Evolutionary conservation across 2,888 invertebrate species (phyloP).

Genomic region (Lycia hirtaria): DNA sequence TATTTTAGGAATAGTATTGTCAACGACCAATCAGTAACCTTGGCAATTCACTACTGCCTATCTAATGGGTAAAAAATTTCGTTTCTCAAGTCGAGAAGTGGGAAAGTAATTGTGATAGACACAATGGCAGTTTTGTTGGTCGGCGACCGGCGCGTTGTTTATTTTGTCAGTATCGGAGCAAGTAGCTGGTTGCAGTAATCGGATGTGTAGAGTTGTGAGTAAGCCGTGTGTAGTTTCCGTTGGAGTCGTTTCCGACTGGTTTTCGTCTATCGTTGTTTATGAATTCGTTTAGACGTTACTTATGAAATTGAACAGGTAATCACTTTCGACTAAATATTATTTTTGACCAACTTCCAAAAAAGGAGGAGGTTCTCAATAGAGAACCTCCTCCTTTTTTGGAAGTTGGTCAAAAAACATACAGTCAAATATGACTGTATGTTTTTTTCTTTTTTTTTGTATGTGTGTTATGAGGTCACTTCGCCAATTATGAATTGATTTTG

Average conservation of each 20-base stretch:
- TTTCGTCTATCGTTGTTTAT: neutral
- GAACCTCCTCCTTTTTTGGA: too few relatives aligned
- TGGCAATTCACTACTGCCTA: constrained; percentile 29
- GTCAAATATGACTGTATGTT: too few relatives aligned
- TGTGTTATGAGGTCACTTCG: too few relatives aligned
- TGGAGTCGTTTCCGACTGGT: neutral
- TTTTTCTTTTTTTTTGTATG: too few relatives aligned
- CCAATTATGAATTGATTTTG: too few relatives aligned
- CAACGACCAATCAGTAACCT: constrained; percentile 29
- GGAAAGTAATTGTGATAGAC: constrained; percentile 34
- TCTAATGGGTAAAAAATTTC: constrained; percentile 28
- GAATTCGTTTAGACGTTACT: too few relatives aligned
- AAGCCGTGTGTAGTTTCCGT: constrained; percentile 3
- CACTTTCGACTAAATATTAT: too few relatives aligned
- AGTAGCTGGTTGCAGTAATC: constrained; percentile 22
- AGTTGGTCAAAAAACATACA: too few relatives aligned
- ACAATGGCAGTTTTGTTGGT: constrained; percentile 36
- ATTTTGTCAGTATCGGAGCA: constrained; percentile 29
- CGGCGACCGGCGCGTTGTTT: constrained; percentile 12
- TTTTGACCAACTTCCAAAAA: too few relatives aligned
- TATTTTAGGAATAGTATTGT: constrained; percentile 22
- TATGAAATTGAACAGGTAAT: too few relatives aligned
- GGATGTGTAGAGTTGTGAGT: constrained; percentile 30
- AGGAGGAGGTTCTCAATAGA: too few relatives aligned
- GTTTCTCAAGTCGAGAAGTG: constrained; percentile 36